Percentiles rank a stretch among this genome's conserved stretches.
phyloP scores from a whole-genome alignment of 2,888 invertebrate genomes.

The Cheiracanthium punctorium region DNA sequence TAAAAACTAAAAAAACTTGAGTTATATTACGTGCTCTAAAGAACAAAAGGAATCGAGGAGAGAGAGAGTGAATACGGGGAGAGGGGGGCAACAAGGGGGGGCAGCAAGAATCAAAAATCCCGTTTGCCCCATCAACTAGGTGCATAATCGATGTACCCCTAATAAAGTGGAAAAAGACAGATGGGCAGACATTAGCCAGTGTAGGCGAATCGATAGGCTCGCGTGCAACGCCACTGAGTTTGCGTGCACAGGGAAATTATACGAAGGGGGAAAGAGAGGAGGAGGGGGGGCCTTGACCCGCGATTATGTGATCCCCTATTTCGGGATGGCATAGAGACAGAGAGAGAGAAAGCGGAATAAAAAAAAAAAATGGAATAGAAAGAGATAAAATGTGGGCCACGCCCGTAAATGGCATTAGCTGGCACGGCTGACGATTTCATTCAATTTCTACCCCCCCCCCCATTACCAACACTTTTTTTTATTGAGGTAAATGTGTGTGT shows the following conservation, averaged over 20 bases:
- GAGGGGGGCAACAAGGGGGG: too few species aligned
- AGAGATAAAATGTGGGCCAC: not conserved
- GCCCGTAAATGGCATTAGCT: constrained; percentile 1
- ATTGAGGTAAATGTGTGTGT: too few species aligned
- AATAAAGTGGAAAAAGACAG: not conserved
- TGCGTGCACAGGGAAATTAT: not conserved
- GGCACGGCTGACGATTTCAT: not conserved
- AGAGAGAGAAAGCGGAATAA: too few species aligned
- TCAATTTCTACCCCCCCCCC: too few species aligned
- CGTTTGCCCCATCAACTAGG: too few species aligned
- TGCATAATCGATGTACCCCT: not conserved
- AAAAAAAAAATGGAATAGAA: not conserved
- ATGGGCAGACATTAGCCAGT: not conserved
- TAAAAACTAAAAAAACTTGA: too few species aligned
- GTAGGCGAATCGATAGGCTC: not conserved
- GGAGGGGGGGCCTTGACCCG: constrained; percentile 26
- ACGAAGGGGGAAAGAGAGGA: not conserved
- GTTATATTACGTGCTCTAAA: too few species aligned
- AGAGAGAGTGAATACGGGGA: too few species aligned
- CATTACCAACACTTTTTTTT: too few species aligned
- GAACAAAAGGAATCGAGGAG: too few species aligned
- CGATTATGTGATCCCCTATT: constrained; percentile 22
- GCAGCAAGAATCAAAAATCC: too few species aligned
- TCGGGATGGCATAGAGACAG: not conserved
- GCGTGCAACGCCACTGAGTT: not conserved